Evolutionary conservation across 2,113 vertebrate genomes (phyloP).

Genomic region (Cacatua alba): DNA sequence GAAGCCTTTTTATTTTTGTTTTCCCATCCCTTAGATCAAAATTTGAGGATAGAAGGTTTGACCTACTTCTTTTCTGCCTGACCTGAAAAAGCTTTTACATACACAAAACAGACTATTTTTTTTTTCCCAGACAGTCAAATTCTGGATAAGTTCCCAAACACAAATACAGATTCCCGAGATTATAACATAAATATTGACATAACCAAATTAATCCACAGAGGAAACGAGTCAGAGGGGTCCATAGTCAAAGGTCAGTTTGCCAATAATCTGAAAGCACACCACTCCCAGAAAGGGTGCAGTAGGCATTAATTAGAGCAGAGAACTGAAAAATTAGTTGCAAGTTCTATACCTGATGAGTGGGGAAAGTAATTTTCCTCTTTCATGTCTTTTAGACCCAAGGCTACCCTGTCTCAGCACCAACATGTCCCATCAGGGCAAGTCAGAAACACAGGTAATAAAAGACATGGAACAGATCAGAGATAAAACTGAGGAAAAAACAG

Average conservation of each 20-base stretch:
- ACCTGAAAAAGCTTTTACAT: constrained; percentile 29
- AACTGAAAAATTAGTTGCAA: not conserved
- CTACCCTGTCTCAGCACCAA: not conserved
- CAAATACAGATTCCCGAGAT: not conserved
- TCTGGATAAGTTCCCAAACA: constrained; percentile 6
- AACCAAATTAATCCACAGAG: not conserved
- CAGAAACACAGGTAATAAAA: not conserved
- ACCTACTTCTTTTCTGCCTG: constrained; percentile 41
- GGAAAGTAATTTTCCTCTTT: not conserved
- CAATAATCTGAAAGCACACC: not conserved
- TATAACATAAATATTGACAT: constrained; percentile 36
- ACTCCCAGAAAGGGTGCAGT: not conserved
- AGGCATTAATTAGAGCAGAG: not conserved
- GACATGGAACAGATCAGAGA: not conserved
- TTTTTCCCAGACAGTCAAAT: not conserved
- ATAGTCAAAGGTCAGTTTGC: not conserved
- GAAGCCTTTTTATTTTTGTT: constrained; percentile 13
- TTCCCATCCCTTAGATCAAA: constrained; percentile 21
- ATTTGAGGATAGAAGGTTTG: constrained; percentile 27
- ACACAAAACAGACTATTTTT: constrained; percentile 5
- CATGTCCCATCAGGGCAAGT: not conserved
- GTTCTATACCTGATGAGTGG: not conserved
- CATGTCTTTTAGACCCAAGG: not conserved
- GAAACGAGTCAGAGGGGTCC: not conserved
- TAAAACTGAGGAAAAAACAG: not conserved